phyloP scores from a whole-genome alignment of 2,113 vertebrate species.

The human region GRCh38 chr3:102631501-102632000 shows the following conservation, averaged over 20 bases:
- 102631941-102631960: not conserved
- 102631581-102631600: not conserved
- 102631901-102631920: not conserved
- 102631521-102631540: not conserved
- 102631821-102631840: not conserved
- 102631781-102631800: not conserved
- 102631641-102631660: not conserved
- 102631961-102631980: not conserved
- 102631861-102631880: not conserved
- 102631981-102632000: not conserved
- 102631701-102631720: not conserved
- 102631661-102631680: not conserved
- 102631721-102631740: not conserved
- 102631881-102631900: not conserved
- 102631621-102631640: not conserved
- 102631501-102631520: conserved; percentile 38
- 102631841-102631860: not conserved
- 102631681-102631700: not conserved
- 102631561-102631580: conserved; percentile 29
- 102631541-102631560: conserved; percentile 8
- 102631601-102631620: not conserved
- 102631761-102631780: not conserved
- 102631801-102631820: not conserved
- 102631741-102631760: not conserved
- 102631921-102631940: not conserved